These are phyloP conservation scores for Andrena minutula DNA, from an alignment of 2,888 invertebrate species.

Conservation along the genomic window DNA sequence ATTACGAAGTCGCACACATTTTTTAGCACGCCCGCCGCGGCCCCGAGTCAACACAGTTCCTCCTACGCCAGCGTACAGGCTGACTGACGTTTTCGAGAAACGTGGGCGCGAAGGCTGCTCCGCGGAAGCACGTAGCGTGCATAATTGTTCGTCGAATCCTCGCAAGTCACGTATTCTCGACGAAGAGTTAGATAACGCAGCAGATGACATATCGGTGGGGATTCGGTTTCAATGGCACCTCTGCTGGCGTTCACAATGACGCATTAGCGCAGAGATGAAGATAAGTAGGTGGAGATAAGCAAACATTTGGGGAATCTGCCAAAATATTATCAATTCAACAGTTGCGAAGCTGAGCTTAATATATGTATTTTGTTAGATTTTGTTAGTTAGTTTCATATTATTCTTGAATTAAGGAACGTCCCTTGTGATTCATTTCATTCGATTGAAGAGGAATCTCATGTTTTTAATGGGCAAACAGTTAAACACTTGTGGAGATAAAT, in stretches of 20 bases:
- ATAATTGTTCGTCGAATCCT: slow-evolving; percentile 54
- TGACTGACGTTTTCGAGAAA: slow-evolving; percentile 7
- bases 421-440: too few species aligned
- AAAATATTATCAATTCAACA: too few species aligned
- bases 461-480: too few species aligned
- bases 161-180: slow-evolving; percentile 54
- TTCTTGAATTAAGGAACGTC: too few species aligned
- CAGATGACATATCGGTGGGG: slow-evolving; percentile 28
- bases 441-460: too few species aligned
- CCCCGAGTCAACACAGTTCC: background rate
- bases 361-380: too few species aligned
- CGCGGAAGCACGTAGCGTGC: slow-evolving; percentile 40
- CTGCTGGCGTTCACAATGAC: background rate
- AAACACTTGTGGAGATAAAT: too few species aligned
- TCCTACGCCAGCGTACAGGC: background rate
- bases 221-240: slow-evolving; percentile 36
- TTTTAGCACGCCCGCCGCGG: background rate
- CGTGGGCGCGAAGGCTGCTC: slow-evolving; percentile 19
- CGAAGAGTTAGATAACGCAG: slow-evolving; percentile 42
- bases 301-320: too few species aligned
- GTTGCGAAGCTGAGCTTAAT: too few species aligned
- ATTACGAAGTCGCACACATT: slow-evolving; percentile 1
- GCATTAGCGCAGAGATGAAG: too few species aligned
- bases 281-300: too few species aligned
- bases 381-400: too few species aligned